phyloP scores from a whole-genome alignment of 2,113 vertebrate species.

The Lycaon pictus region DNA sequence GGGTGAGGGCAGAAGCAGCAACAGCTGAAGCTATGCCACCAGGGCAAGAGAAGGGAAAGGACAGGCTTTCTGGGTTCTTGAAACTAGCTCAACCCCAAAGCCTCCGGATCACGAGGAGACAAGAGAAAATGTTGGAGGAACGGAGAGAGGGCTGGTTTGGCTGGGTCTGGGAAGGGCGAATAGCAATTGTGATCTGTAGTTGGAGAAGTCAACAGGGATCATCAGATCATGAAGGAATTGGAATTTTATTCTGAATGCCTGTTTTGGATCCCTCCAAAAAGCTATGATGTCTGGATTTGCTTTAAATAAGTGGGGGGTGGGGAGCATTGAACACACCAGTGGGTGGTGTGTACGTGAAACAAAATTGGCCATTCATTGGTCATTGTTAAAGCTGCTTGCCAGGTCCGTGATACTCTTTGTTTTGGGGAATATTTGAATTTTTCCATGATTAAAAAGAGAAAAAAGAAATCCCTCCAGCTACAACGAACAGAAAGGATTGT shows the following conservation, averaged over 20 bases:
- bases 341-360: neutral
- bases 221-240: neutral
- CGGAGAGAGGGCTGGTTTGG: neutral
- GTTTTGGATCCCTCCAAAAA: neutral
- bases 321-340: neutral
- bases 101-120: neutral
- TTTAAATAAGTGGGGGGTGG: neutral
- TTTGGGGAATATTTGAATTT: slow-evolving; percentile 15
- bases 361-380: neutral
- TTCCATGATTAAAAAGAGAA: neutral
- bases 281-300: neutral
- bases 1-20: neutral
- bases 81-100: neutral
- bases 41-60: neutral
- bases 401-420: neutral
- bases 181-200: neutral
- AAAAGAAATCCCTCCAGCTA: neutral
- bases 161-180: no score
- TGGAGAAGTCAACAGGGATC: neutral
- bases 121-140: neutral
- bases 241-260: neutral
- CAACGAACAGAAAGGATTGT: neutral
- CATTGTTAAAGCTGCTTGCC: neutral
- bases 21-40: neutral
- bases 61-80: neutral